Base-by-base conservation (phyloP, 1,140 invertebrate genomes). In the Drosophila lowei region DNA sequence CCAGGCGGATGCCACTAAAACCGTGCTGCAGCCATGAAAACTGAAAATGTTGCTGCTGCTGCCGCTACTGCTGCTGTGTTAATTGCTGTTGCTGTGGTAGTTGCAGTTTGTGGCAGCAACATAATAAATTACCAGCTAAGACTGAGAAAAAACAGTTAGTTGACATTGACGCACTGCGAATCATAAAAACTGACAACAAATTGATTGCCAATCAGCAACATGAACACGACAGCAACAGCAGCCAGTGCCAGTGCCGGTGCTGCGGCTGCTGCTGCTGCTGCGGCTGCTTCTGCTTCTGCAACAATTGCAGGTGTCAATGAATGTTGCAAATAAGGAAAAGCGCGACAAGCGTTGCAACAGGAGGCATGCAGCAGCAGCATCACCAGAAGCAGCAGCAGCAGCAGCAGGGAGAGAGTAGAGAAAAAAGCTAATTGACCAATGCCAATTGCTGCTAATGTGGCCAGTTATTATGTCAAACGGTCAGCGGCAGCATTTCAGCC, bases 381-480 rank as follows among this genome's bases (percentile, higher is more conserved):
- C 18, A n/a, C n/a, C n/a, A n/a, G n/a, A n/a, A 18, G 18, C 0
- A 49, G n/a, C 55, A 30, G 41, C 48, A 46, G 38, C 65, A 28
- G 1, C 28, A 28, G 30, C 30, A 30, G 30, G 30, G 43, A 52
- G 48, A 25, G 28, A 47, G 52, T 30, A 66, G 23, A 73, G 62
- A 54, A 80, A 84, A 81, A 79, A 88, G 83, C 88, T 88, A 88
- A 88, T 88, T 88, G 83, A 77, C 84, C 77, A 72, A 72, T 73
- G 79, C 79, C 83, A 88, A 88, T 88, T 88, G 83, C 84, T 88
- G 83, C 83, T 88, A 88, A 88, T 88, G 84, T 89, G 79, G 84
- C 78, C 71, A 89, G 83, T 88, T 88, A 88, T 88, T 88, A 88
- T 88, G 83, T 88, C 83, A 88, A 88, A 88, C 75, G 84, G 72